These are phyloP conservation scores for Lypha dubia DNA, from an alignment of 2,888 invertebrate genomes.

Conservation along the genomic window DNA sequence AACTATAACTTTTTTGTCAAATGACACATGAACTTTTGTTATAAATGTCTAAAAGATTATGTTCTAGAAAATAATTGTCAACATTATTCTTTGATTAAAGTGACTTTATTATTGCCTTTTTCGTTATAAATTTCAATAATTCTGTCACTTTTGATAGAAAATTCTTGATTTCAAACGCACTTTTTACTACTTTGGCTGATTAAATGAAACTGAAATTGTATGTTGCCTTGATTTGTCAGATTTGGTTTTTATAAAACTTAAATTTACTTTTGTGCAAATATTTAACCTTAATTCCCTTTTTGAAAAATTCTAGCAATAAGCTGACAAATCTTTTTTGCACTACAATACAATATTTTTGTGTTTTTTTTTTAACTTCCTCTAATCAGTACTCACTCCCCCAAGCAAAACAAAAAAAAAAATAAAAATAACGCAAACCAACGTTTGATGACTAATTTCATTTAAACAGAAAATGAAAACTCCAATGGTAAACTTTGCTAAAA, in stretches of 20 bases:
- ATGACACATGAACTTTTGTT: constrained; percentile 8
- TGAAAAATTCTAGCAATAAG: constrained; percentile 34
- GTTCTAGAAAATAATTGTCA: background rate
- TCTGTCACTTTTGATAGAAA: constrained; percentile 56
- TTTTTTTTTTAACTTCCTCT: constrained; percentile 19
- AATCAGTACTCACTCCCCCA: constrained; percentile 38
- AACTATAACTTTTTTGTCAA: background rate
- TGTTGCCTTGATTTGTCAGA: constrained; percentile 63
- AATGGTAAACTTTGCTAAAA: background rate
- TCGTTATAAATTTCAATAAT: constrained; percentile 21
- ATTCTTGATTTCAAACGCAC: constrained; percentile 53
- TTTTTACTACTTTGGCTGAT: constrained; percentile 9
- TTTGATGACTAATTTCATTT: constrained; percentile 65
- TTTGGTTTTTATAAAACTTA: no score
- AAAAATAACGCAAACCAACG: background rate
- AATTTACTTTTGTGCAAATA: constrained; percentile 46
- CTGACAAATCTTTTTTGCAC: constrained; percentile 61
- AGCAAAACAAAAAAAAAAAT: background rate
- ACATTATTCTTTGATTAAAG: constrained; percentile 44
- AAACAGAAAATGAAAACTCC: constrained; percentile 30
- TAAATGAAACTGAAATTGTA: constrained; percentile 29
- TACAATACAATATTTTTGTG: no score
- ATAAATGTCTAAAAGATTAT: constrained; percentile 26
- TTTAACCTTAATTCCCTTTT: constrained; percentile 68
- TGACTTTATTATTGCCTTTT: background rate